Base-by-base conservation (phyloP, 2,888 invertebrate genomes). In the Scaptomyza reducta region DNA sequence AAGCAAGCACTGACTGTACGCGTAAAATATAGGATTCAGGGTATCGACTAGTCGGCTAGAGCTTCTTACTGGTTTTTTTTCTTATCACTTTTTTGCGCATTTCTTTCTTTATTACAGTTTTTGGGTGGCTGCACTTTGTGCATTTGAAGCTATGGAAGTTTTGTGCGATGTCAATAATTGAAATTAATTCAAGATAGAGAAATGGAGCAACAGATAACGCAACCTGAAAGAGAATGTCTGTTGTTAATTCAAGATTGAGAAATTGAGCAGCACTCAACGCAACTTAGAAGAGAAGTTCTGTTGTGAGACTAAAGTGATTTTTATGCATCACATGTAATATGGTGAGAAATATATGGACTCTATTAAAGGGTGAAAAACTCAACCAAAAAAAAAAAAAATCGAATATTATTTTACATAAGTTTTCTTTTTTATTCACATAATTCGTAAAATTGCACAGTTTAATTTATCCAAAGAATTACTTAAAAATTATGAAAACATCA, bases 121-220 rank as follows among this genome's bases (percentile, higher is more conserved):
- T 33, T 38, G 14, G 35, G 6, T 41, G 14, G 22, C n/a, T 51
- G 42, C 22, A 3, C 22, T 13, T 18, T 22, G n/a, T 41, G 47
- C 55, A 41, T 53, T 57, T 29, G 64, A 66, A 50, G 65, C 55
- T 45, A 50, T 18, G n/a, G 18, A 38, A 49, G 38, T 55, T 57
- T 40, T 44, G 35, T 47, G 55, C 25, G 47, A 49, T 27, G 31
- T 38, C 33, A 57, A 58, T 61, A 65, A 68, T 77, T 74, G 66
- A 64, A 64, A 71, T 77, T 62, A 62, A 64, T 61, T 50, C 56
- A 58, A 56, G 55, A 50, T 51, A n/a, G 44, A 40, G 35, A 41
- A 49, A 40, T 45, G 18, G 6, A 44, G 27, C 35, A 22, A 7
- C 13, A 13, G n/a, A 40, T 6, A 46, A 9, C 1, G 9, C 6